These are phyloP conservation scores for Girardinus metallicus DNA, from an alignment of 2,797 vertebrate species.

Conservation along the genomic window DNA sequence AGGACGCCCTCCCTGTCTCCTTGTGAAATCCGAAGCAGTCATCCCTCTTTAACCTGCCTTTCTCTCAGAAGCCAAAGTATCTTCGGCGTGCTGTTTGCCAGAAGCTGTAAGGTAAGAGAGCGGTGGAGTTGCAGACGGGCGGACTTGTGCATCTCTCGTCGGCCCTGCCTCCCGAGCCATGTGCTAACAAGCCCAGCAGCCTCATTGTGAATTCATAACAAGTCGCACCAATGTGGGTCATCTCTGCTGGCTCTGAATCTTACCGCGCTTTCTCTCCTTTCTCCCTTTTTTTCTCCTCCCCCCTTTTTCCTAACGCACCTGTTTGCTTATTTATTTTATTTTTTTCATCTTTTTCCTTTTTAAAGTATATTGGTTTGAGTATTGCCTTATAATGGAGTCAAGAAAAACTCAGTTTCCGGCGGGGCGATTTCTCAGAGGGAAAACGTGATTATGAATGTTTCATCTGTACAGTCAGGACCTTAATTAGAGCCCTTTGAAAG, in stretches of 20 bases:
- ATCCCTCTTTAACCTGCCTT: constrained; percentile 60
- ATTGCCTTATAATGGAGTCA: constrained; percentile 11
- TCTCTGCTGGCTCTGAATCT: constrained; percentile 41
- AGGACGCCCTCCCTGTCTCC: constrained; percentile 61
- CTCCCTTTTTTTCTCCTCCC: neutral
- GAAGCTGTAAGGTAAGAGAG: constrained; percentile 78
- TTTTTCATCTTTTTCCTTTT: too few relatives aligned
- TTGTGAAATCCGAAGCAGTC: constrained; percentile 73
- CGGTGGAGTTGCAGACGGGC: constrained; percentile 75
- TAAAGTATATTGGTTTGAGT: constrained; percentile 10
- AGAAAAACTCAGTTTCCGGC: neutral
- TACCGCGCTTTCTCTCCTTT: constrained; percentile 2
- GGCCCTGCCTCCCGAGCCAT: constrained; percentile 55
- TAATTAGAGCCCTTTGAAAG: constrained; percentile 32
- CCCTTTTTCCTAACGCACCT: constrained; percentile 31
- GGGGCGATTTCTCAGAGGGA: constrained; percentile 5
- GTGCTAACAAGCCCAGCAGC: constrained; percentile 75
- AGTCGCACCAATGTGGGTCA: constrained; percentile 73
- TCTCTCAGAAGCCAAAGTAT: constrained; percentile 64
- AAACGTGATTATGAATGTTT: constrained; percentile 20
- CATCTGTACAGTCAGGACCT: constrained; percentile 18
- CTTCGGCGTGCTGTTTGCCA: constrained; percentile 74
- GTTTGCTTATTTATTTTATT: constrained; percentile 25
- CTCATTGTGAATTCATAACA: constrained; percentile 73
- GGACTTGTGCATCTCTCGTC: constrained; percentile 65